These are phyloP conservation scores for Agriopis marginaria DNA, from an alignment of 2,888 invertebrate species.

Conservation along the genomic window DNA sequence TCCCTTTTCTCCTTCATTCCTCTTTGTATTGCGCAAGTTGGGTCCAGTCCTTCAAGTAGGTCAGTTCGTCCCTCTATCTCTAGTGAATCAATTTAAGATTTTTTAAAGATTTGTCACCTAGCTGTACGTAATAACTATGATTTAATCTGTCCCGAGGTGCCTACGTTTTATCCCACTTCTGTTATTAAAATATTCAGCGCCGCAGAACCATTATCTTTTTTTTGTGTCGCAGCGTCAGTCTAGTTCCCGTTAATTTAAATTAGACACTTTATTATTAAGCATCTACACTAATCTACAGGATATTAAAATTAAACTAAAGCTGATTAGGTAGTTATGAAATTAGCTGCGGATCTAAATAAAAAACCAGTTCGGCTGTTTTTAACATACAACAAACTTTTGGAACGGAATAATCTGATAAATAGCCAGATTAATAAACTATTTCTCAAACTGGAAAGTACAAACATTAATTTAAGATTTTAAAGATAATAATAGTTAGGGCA, in stretches of 20 bases:
- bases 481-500: too few species aligned
- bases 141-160: background rate
- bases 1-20: too few species aligned
- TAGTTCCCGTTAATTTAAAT: conserved; percentile 37
- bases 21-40: too few species aligned
- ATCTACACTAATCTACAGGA: conserved; percentile 16
- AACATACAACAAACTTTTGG: background rate
- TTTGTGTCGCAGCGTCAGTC: background rate
- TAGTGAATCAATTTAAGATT: background rate
- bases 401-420: background rate
- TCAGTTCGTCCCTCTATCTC: too few species aligned
- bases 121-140: background rate
- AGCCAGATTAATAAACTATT: background rate
- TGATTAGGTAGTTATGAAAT: conserved; percentile 15
- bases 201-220: background rate
- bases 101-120: conserved; percentile 1
- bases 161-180: conserved; percentile 27
- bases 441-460: too few species aligned
- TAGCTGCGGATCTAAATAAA: background rate
- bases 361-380: conserved; percentile 8
- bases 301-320: conserved; percentile 18
- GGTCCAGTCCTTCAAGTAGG: background rate
- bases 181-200: conserved; percentile 3
- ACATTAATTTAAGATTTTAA: too few species aligned
- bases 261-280: conserved; percentile 6